phyloP scores from a whole-genome alignment of 2,797 vertebrate species.

The Gephyroberyx darwinii region DNA sequence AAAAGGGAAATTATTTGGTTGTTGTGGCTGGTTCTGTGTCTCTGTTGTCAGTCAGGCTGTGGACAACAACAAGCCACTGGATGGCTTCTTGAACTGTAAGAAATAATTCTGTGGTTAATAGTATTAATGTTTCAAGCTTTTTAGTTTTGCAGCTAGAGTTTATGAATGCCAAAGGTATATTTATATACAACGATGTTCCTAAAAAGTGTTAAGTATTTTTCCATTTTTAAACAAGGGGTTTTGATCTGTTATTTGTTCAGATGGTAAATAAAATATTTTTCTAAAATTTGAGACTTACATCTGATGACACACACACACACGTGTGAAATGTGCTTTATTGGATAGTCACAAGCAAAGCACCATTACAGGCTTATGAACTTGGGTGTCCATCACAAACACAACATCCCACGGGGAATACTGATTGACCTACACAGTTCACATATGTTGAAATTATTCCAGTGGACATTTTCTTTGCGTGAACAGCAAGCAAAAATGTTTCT shows the following conservation, averaged over 20 bases:
- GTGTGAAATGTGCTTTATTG: slow-evolving; percentile 19
- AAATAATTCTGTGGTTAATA: slow-evolving; percentile 82
- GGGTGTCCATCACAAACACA: neutral
- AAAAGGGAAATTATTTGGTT: slow-evolving; percentile 36
- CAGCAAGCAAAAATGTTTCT: too few species aligned
- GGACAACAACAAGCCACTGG: slow-evolving; percentile 80
- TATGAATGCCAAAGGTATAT: slow-evolving; percentile 95
- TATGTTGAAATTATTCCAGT: too few species aligned
- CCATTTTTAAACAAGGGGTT: slow-evolving; percentile 53
- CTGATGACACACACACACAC: too few species aligned
- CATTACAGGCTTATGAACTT: neutral
- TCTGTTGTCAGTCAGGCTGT: slow-evolving; percentile 55
- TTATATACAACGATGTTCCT: slow-evolving; percentile 81
- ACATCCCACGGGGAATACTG: too few species aligned
- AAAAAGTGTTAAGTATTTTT: slow-evolving; percentile 72
- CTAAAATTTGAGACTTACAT: slow-evolving; percentile 52
- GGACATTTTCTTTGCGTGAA: too few species aligned
- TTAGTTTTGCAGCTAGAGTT: slow-evolving; percentile 92
- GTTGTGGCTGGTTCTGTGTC: slow-evolving; percentile 80
- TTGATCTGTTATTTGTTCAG: slow-evolving; percentile 86
- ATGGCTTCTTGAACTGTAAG: slow-evolving; percentile 77
- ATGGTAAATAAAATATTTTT: slow-evolving; percentile 89
- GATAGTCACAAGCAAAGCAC: neutral
- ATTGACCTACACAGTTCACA: too few species aligned
- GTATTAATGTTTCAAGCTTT: slow-evolving; percentile 57